A percentile compares a stretch with the other conserved stretches of the same genome.
Evolutionary conservation across 2,113 vertebrate genomes (phyloP).

Genomic region (Chinchilla lanigera): DNA sequence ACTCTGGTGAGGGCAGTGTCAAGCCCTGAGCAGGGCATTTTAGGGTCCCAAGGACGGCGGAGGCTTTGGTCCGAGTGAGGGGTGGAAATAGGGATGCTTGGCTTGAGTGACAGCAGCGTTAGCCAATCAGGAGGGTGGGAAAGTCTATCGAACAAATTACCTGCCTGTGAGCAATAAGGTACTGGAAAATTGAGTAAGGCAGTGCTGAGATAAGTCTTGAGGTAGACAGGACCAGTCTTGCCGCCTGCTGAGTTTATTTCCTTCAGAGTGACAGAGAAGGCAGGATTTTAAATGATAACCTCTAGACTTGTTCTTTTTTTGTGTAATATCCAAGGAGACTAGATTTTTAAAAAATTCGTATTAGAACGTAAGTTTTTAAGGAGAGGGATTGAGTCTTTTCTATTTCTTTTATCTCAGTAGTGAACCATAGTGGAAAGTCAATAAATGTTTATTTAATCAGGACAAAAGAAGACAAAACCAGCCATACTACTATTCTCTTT

Average conservation of each 20-base stretch:
- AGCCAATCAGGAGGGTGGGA: not conserved
- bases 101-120: not conserved
- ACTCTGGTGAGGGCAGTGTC: not conserved
- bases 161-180: not conserved
- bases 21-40: fast-evolving
- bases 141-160: fast-evolving
- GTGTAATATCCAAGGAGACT: not conserved
- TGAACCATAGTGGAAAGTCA: not conserved
- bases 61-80: not conserved
- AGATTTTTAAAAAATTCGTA: not conserved
- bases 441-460: constrained; percentile 5
- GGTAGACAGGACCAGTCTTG: not conserved
- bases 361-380: not conserved
- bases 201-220: no score
- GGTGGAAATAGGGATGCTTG: no score
- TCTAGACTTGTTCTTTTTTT: not conserved
- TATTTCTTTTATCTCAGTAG: not conserved
- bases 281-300: not conserved
- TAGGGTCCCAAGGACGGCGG: not conserved
- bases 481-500: no score
- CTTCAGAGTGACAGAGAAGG: not conserved
- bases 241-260: not conserved
- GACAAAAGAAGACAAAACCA: not conserved
- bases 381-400: not conserved
- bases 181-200: fast-evolving